A percentile compares a stretch with the other conserved stretches of the same genome.
Evolutionary conservation across 2,888 invertebrate genomes (phyloP).

Genomic region (Unio delphinus): DNA sequence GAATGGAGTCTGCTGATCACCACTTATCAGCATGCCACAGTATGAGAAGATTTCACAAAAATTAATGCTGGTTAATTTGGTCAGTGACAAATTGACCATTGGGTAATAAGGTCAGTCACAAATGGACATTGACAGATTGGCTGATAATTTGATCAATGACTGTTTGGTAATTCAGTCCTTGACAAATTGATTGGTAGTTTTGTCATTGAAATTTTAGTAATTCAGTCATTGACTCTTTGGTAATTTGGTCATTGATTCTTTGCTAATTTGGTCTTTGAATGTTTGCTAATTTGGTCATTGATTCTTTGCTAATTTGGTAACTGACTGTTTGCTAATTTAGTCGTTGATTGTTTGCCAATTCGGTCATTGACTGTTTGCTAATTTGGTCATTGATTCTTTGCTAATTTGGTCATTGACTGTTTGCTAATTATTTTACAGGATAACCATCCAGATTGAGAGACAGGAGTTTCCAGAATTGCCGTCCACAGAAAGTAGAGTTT

Average conservation of each 20-base stretch:
- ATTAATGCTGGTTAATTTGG: too few relatives aligned
- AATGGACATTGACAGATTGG: too few relatives aligned
- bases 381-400: neutral
- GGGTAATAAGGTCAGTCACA: too few relatives aligned
- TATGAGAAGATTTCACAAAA: too few relatives aligned
- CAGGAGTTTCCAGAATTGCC: constrained; percentile 78
- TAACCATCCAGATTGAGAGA: constrained; percentile 90
- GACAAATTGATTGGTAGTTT: constrained; percentile 1
- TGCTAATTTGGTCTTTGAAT: neutral
- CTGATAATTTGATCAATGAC: too few relatives aligned
- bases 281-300: neutral
- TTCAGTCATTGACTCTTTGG: too few relatives aligned
- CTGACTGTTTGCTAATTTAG: constrained; percentile 77
- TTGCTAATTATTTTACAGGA: constrained; percentile 73
- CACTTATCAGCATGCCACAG: too few relatives aligned
- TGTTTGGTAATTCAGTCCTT: too few relatives aligned
- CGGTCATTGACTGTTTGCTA: neutral
- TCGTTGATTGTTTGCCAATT: too few relatives aligned
- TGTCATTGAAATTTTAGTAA: constrained; percentile 76
- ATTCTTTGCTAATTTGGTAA: constrained; percentile 11
- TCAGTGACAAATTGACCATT: too few relatives aligned
- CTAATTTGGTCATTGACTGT: constrained; percentile 1
- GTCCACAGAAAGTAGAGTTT: too few relatives aligned
- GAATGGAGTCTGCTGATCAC: too few relatives aligned
- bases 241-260: neutral